These are phyloP conservation scores for Dicranocentrus wangi DNA, from an alignment of 2,888 invertebrate species.

Conservation along the genomic window DNA sequence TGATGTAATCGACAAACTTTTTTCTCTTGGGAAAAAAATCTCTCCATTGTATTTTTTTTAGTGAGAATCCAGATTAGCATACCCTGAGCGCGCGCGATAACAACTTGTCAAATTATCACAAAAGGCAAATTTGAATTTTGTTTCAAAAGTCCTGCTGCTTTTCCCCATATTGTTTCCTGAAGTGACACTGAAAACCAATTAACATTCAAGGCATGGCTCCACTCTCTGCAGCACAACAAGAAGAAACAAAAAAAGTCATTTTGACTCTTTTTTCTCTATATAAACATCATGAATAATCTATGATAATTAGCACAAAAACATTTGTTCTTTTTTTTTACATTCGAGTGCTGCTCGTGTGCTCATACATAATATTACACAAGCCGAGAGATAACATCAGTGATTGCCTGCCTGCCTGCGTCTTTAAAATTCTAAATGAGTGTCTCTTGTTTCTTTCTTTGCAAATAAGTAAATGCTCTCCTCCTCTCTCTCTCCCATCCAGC, in stretches of 20 bases:
- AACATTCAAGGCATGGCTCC: constrained; percentile 26
- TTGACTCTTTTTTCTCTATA: constrained; percentile 6
- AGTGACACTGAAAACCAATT: constrained; percentile 44
- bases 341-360: too few relatives aligned
- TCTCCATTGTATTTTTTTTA: too few relatives aligned
- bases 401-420: too few relatives aligned
- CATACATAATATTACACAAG: too few relatives aligned
- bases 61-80: too few relatives aligned
- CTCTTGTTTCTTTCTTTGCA: too few relatives aligned
- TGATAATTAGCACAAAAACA: constrained; percentile 51
- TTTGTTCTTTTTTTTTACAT: too few relatives aligned
- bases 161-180: too few relatives aligned
- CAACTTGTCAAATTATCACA: constrained; percentile 18
- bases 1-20: too few relatives aligned
- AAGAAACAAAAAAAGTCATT: neutral
- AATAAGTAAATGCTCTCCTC: neutral
- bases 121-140: neutral
- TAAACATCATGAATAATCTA: constrained; percentile 54
- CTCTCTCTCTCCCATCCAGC: neutral
- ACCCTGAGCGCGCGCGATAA: too few relatives aligned
- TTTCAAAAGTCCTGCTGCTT: neutral
- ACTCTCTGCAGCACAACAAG: too few relatives aligned
- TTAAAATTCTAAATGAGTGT: neutral
- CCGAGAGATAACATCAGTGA: neutral
- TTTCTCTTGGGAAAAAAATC: too few relatives aligned